Base-by-base conservation (phyloP, 2,797 vertebrate genomes). In the Aldrovandia affinis region DNA sequence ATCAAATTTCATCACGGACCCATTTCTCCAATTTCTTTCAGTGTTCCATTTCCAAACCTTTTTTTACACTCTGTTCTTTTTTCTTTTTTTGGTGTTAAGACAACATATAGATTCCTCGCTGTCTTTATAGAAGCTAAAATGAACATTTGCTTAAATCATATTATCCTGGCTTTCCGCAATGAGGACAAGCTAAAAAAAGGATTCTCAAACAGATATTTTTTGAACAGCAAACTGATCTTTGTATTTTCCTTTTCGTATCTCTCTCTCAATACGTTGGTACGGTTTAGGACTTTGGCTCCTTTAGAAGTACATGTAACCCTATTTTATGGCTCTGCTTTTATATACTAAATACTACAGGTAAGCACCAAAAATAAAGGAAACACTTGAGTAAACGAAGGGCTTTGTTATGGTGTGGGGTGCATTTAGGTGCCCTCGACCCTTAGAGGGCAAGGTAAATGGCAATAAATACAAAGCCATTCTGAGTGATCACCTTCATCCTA, bases 1-100 rank as follows among this genome's bases (percentile, higher is more conserved):
- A 90, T 89, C 87, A 83, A 85, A 88, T 90, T 87, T 89, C 88
- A 89, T 89, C 88, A 88, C 81, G 86, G 86, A 79, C 83, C 86
- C 86, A 87, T 87, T 89, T 86, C 84, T 86, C 79, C 78, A 82
- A 86, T 84, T 90, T 84, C 86, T 87, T 85, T 87, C 85, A 84
- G 84, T 84, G 88, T 87, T 90, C 87, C 86, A 83, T 86, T 83
- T 82, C 79, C 84, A 85, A 86, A 85, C 83, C 82, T 70, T 52
- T 83, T 83, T 85, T 83, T 87, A 47, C 61, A 57, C 10, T n/a
- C 78, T 81, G 81, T 39, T 25, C 9, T 50, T 25, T 81, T 83
- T 50, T 84, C 36, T 83, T 80, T 82, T 87, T 83, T 88, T 89
- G 36, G 20, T 77, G 57, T 85, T 77, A 28, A 84, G 30, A 44